These are phyloP conservation scores for Sarcophaga bullata DNA, from an alignment of 1,140 invertebrate species.

Conservation along the genomic window DNA sequence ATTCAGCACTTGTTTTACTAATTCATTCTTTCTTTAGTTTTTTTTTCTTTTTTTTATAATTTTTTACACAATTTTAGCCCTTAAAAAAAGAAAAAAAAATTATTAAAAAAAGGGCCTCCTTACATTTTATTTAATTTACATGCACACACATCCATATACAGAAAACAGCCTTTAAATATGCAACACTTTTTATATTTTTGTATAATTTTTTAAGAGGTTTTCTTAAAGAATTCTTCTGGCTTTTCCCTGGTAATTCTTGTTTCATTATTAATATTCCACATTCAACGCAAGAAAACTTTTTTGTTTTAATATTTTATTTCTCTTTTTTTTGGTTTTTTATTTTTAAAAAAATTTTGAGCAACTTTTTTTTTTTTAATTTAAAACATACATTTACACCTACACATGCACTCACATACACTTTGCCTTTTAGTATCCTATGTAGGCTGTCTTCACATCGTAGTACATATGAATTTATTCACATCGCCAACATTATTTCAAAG, in stretches of 20 bases:
- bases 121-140: too few relatives aligned
- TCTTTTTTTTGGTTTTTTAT: too few relatives aligned
- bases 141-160: too few relatives aligned
- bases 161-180: not conserved
- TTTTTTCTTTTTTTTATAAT: not conserved
- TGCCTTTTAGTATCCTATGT: not conserved
- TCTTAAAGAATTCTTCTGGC: not conserved
- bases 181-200: slow-evolving; percentile 5
- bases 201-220: not conserved
- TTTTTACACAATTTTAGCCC: not conserved
- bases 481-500: too few relatives aligned
- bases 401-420: not conserved
- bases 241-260: not conserved
- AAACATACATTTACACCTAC: not conserved
- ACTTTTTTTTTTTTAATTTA: not conserved
- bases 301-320: not conserved
- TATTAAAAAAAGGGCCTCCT: too few relatives aligned
- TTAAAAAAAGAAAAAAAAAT: not conserved
- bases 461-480: too few relatives aligned
- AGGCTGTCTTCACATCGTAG: too few relatives aligned
- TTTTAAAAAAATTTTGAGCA: not conserved
- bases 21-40: not conserved
- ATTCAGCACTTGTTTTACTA: not conserved
- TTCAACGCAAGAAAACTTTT: not conserved
- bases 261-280: not conserved